Conservation (phyloP, 2,888 invertebrate species). For the Nymphalis polychloros region DNA sequence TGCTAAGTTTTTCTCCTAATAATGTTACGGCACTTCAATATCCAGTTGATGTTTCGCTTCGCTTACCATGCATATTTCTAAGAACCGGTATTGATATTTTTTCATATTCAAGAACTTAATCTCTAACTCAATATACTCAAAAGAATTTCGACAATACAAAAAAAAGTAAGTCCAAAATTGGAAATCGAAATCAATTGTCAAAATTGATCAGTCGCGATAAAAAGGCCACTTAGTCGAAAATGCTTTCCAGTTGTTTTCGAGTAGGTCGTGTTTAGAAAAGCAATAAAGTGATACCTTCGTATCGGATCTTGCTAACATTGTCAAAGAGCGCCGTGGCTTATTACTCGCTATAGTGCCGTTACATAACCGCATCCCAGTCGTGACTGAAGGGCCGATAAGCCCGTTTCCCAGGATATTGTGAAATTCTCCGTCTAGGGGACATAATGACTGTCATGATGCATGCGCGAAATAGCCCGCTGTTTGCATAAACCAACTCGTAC, state of each 20-base stretch:
- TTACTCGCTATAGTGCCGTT: conserved; percentile 61
- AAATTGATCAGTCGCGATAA: conserved; percentile 18
- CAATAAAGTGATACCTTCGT: conserved; percentile 26
- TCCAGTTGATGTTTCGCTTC: conserved; percentile 13
- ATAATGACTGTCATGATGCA: conserved; percentile 67
- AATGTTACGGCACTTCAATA: conserved; percentile 28
- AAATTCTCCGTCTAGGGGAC: conserved; percentile 53
- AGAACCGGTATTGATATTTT: background rate
- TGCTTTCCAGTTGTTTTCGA: conserved; percentile 28
- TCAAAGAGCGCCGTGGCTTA: conserved; percentile 58
- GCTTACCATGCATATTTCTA: conserved; percentile 1
- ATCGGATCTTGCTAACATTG: conserved; percentile 41
- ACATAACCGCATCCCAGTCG: conserved; percentile 69
- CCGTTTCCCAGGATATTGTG: conserved; percentile 66
- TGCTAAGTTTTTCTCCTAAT: conserved; percentile 36
- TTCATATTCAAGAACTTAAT: background rate
- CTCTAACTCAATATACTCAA: background rate
- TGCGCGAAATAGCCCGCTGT: conserved; percentile 61
- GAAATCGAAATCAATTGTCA: conserved; percentile 8
- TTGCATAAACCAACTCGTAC: conserved; percentile 63
- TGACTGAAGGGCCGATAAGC: conserved; percentile 62
- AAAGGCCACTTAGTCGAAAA: conserved; percentile 19
- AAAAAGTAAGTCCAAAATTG: background rate
- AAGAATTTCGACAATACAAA: background rate
- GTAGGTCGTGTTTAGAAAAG: conserved; percentile 20